Evolutionary conservation across 2,797 vertebrate species (phyloP).

Genomic region (Myotis pilosus): DNA sequence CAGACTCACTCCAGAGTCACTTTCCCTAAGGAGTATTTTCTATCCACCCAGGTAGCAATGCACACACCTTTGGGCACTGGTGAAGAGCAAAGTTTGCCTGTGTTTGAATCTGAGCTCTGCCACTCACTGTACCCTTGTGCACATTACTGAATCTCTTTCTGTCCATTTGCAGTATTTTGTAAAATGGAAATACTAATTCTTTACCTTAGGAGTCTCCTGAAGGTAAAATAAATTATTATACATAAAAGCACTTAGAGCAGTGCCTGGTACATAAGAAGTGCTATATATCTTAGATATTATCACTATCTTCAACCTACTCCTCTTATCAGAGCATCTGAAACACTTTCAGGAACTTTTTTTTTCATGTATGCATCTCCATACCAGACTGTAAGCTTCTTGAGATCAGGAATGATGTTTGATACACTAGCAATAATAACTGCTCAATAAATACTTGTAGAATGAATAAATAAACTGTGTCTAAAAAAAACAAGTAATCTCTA

Average conservation of each 20-base stretch:
- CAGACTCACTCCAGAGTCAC: background rate
- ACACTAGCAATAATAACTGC: background rate
- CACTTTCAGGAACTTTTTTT: background rate
- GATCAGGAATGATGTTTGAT: background rate
- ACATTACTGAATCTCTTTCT: slow-evolving; percentile 10
- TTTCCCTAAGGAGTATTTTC: background rate
- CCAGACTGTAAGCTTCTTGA: background rate
- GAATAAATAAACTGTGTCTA: background rate
- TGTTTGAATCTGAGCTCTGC: background rate
- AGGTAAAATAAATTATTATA: background rate
- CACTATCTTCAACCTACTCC: background rate
- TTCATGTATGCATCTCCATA: background rate
- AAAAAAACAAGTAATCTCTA: background rate
- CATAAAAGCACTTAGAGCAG: background rate
- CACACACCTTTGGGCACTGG: background rate
- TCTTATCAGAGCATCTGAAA: background rate
- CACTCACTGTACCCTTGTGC: background rate
- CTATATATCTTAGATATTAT: background rate
- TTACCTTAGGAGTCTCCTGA: background rate
- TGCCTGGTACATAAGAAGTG: background rate
- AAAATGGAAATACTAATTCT: background rate
- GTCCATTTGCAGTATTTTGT: background rate
- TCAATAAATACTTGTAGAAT: background rate
- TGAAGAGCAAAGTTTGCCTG: background rate
- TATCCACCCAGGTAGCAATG: background rate